phyloP scores from a whole-genome alignment of 35 echinoderm and acorn worm genomes.

The Apostichopus japonicus region DNA sequence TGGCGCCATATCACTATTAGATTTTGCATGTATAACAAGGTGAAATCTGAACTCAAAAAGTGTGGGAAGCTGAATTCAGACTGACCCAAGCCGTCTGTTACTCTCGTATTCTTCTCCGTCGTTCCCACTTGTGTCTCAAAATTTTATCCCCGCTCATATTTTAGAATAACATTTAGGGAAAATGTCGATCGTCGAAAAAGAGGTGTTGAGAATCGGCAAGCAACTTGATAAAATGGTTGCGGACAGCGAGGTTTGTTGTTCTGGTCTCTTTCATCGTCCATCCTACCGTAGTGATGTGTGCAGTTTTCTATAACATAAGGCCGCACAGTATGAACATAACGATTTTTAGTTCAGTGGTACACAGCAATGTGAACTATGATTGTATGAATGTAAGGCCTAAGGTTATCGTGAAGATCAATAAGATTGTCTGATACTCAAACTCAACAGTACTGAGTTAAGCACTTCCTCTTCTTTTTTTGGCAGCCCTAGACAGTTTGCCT shows the following conservation, averaged over 20 bases:
- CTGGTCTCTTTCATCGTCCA: background rate
- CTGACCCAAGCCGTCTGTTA: background rate
- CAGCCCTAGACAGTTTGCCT: too few relatives aligned
- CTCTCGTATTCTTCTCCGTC: background rate
- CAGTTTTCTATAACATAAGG: background rate
- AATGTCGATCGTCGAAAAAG: constrained; percentile 76
- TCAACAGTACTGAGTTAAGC: too few relatives aligned
- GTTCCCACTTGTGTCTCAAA: background rate
- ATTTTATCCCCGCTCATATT: background rate
- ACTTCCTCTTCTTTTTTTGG: too few relatives aligned
- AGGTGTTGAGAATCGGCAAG: constrained; percentile 79
- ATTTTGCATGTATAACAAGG: background rate
- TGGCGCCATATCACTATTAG: background rate
- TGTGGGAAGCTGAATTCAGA: background rate
- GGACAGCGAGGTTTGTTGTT: background rate
- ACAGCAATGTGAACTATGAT: too few relatives aligned
- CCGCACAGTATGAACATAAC: background rate
- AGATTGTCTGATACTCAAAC: too few relatives aligned
- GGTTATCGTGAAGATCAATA: too few relatives aligned
- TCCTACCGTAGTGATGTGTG: background rate
- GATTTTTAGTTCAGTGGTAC: background rate
- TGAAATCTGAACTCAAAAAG: background rate
- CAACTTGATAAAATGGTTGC: constrained; percentile 81
- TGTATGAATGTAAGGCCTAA: too few relatives aligned
- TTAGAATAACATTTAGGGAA: background rate